Evolutionary conservation across 2,888 invertebrate genomes (phyloP).

Genomic region (Luperina testacea): DNA sequence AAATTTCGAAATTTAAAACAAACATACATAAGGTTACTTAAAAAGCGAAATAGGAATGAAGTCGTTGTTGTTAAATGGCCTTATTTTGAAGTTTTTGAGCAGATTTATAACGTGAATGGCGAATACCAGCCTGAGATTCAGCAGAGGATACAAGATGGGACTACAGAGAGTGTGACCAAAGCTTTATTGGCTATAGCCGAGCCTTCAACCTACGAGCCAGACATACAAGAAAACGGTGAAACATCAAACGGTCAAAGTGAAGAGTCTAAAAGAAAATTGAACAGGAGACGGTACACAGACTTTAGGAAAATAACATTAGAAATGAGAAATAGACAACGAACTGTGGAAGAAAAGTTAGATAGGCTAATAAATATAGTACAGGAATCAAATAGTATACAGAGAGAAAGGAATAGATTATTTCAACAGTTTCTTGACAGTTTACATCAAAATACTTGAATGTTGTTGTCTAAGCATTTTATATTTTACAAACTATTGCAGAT

Average conservation of each 20-base stretch:
- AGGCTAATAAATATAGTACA: slow-evolving; percentile 85
- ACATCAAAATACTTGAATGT: slow-evolving; percentile 69
- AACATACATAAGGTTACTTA: slow-evolving; percentile 84
- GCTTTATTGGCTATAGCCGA: slow-evolving; percentile 79
- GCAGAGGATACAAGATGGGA: slow-evolving; percentile 80
- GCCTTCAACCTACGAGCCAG: slow-evolving; percentile 71
- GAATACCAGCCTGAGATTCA: slow-evolving; percentile 85
- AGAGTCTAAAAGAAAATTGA: slow-evolving; percentile 76
- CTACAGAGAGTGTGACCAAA: slow-evolving; percentile 81
- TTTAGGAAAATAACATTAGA: slow-evolving; percentile 84
- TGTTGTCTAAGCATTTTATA: slow-evolving; percentile 9
- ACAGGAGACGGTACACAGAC: slow-evolving; percentile 80
- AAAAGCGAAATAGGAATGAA: slow-evolving; percentile 80
- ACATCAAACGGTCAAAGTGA: slow-evolving; percentile 74
- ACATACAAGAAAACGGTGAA: slow-evolving; percentile 74
- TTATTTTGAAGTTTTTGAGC: slow-evolving; percentile 85
- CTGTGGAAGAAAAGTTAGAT: slow-evolving; percentile 87
- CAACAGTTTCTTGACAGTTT: slow-evolving; percentile 83
- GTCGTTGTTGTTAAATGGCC: slow-evolving; percentile 83
- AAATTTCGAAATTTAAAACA: slow-evolving; percentile 87
- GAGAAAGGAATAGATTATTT: slow-evolving; percentile 84
- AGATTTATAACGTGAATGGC: slow-evolving; percentile 83
- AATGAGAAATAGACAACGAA: slow-evolving; percentile 83
- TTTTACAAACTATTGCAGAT: slow-evolving; percentile 11
- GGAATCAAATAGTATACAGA: slow-evolving; percentile 86